These are phyloP conservation scores for Archips crataeganus DNA, from an alignment of 2,888 invertebrate species.

Conservation along the genomic window DNA sequence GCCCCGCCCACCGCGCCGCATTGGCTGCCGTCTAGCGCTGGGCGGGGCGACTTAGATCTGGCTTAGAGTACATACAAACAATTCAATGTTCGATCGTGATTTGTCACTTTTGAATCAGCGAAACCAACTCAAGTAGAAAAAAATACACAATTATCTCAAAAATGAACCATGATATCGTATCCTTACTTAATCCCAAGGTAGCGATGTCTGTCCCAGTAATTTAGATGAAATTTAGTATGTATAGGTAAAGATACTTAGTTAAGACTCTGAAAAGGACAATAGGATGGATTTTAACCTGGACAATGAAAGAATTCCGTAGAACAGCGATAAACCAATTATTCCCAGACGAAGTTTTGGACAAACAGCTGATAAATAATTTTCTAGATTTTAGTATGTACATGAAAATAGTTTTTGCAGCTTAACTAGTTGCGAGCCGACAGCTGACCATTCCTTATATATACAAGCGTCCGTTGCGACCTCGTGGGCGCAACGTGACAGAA, in stretches of 20 bases:
- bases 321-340: too few species aligned
- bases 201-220: too few species aligned
- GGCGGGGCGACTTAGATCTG: conserved; percentile 81
- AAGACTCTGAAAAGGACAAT: too few species aligned
- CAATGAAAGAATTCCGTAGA: too few species aligned
- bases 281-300: too few species aligned
- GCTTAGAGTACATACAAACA: conserved; percentile 72
- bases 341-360: too few species aligned
- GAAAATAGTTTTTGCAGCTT: not conserved
- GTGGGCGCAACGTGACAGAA: conserved; percentile 29
- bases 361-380: too few species aligned
- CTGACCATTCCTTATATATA: conserved; percentile 38
- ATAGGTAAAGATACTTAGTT: too few species aligned
- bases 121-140: not conserved
- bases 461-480: conserved; percentile 28
- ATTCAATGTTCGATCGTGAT: conserved; percentile 42
- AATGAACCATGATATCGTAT: not conserved
- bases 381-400: not conserved
- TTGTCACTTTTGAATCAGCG: not conserved
- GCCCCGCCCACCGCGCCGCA: conserved; percentile 77
- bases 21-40: conserved; percentile 74
- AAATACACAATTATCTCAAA: not conserved
- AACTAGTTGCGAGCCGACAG: conserved; percentile 9
- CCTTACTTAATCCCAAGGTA: too few species aligned
- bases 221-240: too few species aligned